These are phyloP conservation scores for Paracyprichromis sp. DNA, from an alignment of 2,113 vertebrate genomes.

Conservation along the genomic window DNA sequence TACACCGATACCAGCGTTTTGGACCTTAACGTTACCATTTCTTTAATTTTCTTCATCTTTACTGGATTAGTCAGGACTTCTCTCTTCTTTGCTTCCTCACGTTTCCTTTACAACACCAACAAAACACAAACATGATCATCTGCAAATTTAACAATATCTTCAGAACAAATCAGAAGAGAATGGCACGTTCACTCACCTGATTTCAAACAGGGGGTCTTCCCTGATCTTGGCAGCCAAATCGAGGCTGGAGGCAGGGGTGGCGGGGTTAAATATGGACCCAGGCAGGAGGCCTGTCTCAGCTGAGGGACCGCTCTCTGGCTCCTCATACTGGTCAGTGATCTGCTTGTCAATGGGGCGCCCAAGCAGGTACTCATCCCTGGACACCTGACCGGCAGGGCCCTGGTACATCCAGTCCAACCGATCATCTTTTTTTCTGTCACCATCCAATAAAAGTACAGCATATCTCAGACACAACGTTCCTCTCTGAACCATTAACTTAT, in stretches of 20 bases:
- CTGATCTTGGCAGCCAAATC: conserved; percentile 95
- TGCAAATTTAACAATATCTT: not conserved
- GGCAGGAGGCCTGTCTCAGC: conserved; percentile 86
- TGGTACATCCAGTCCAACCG: conserved; percentile 99
- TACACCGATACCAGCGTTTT: conserved; percentile 69
- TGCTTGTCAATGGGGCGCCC: conserved; percentile 92
- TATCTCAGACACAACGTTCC: fast-evolving
- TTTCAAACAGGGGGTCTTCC: conserved; percentile 92
- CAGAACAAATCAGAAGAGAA: not conserved
- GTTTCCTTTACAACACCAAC: conserved; percentile 74
- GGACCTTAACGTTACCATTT: conserved; percentile 75
- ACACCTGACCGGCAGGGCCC: conserved; percentile 86
- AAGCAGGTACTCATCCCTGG: conserved; percentile 91
- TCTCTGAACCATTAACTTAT: not conserved
- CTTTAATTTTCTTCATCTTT: conserved; percentile 98
- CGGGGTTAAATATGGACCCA: conserved; percentile 83
- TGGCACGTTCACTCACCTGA: conserved; percentile 68
- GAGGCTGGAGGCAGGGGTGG: conserved; percentile 75
- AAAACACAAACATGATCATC: not conserved
- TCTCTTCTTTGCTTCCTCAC: conserved; percentile 91
- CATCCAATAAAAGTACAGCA: not conserved
- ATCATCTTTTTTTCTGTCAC: conserved; percentile 85
- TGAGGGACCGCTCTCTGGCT: conserved; percentile 81
- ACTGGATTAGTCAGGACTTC: conserved; percentile 92
- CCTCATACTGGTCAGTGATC: conserved; percentile 83